Evolutionary conservation across 1,140 invertebrate species (phyloP), one percentile per base, ranked within the genome.

Genomic region (Euwallacea fornicatus): DNA sequence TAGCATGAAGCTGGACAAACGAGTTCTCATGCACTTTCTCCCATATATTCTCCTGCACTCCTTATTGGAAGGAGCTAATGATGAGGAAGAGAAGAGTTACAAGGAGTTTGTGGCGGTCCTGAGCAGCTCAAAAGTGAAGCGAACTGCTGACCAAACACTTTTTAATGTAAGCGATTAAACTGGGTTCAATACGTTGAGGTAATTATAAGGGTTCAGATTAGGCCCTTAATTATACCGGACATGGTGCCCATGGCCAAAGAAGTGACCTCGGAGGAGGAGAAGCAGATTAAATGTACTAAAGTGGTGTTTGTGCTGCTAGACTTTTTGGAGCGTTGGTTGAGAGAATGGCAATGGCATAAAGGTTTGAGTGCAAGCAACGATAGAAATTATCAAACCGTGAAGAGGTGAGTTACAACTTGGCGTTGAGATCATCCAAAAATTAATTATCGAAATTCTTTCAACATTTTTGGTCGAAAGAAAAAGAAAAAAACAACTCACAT

Each of bases 321-420:
- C 79, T 90, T 92, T 75, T 79, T 93, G 10, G 87, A 91, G 78
- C 84, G 88, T 64, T 93, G 90, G 90, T 76, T 90, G 0, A 80
- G 87, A 67, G 89, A 91, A 78, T 88, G 86, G 84, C 79, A 83
- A 74, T 80, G 83, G 21, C 69, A 69, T 16, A 77, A 77, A 55
- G 72, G 70, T 2, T 11, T 58, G 8, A 53, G n/a, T 13, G 77
- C 72, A 9, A 69, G 69, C 6, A 73, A 72, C n/a, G 74, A 79
- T 73, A 42, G 69, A 9, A 74, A 77, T 62, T 81, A 77, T 70
- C 47, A 76, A 67, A 78, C 55, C 53, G 75, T 81, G 46, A 74
- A 42, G 56, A 76, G 54, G 75, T 76, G 69, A 65, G 43, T 4
- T 33, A 33, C 21, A 33, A 33, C 1, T 33, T 33, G 4, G 21